Conservation (phyloP, 1,140 invertebrate species). For the Lordiphosa collinella region DNA sequence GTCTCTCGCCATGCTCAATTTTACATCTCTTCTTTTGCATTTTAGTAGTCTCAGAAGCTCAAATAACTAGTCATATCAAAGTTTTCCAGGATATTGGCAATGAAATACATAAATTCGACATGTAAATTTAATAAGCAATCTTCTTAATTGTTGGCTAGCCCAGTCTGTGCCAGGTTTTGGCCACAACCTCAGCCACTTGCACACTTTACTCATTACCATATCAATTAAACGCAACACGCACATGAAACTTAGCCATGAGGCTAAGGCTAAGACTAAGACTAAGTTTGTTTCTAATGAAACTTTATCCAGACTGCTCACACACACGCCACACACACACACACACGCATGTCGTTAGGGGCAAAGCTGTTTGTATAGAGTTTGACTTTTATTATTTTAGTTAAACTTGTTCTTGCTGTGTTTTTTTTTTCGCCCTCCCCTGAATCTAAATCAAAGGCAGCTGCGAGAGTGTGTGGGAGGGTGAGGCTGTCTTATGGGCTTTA, state of each 20-base stretch:
- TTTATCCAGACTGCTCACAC: conserved; percentile 37
- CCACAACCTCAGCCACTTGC: conserved; percentile 23
- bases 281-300: conserved; percentile 43
- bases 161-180: neutral
- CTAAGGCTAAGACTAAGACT: conserved; percentile 24
- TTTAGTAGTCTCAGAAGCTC: too few species aligned
- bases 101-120: too few species aligned
- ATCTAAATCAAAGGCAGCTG: conserved; percentile 58
- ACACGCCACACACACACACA: conserved; percentile 17
- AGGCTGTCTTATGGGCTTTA: conserved; percentile 45
- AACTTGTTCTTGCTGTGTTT: conserved; percentile 41
- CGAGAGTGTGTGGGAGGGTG: conserved; percentile 19
- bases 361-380: conserved; percentile 69
- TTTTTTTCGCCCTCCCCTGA: conserved; percentile 18
- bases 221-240: conserved; percentile 63
- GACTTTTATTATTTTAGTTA: conserved; percentile 77
- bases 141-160: too few species aligned
- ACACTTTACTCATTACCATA: conserved; percentile 60
- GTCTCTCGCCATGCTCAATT: too few species aligned
- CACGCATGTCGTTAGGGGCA: conserved; percentile 55
- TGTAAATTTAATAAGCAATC: conserved; percentile 16
- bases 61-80: too few species aligned
- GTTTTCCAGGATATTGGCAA: too few species aligned
- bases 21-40: too few species aligned
- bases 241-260: conserved; percentile 28